phyloP scores from a whole-genome alignment of 2,888 invertebrate genomes.

The Diarsia mendica region DNA sequence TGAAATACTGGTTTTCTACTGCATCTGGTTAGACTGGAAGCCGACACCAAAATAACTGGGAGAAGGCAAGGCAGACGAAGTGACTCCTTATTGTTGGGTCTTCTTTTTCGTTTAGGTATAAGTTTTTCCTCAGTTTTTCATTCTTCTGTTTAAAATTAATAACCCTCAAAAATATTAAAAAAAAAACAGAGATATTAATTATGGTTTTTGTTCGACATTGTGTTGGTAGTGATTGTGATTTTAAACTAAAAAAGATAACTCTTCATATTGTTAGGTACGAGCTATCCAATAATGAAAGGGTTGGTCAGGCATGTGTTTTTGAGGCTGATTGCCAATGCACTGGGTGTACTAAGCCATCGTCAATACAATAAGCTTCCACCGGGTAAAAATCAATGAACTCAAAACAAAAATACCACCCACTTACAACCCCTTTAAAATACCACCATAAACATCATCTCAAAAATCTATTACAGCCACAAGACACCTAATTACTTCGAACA shows the following conservation, averaged over 20 bases:
- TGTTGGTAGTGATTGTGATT: too few relatives aligned
- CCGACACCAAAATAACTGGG: too few relatives aligned
- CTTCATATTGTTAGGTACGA: too few relatives aligned
- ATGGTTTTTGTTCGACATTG: too few relatives aligned
- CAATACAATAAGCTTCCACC: background rate
- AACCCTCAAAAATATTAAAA: background rate
- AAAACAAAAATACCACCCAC: slow-evolving; percentile 1
- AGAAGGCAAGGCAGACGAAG: too few relatives aligned
- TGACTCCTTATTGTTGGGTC: background rate
- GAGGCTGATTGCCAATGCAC: too few relatives aligned
- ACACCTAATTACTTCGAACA: slow-evolving; percentile 40
- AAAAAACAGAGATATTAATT: background rate
- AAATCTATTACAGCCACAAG: slow-evolving; percentile 12
- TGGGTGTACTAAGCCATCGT: background rate
- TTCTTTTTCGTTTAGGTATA: background rate
- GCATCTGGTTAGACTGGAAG: too few relatives aligned
- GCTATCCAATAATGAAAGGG: background rate
- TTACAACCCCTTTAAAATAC: slow-evolving; percentile 10
- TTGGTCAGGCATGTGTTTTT: too few relatives aligned
- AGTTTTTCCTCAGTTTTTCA: too few relatives aligned
- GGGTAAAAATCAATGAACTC: background rate
- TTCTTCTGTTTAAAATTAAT: background rate
- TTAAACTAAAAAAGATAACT: too few relatives aligned
- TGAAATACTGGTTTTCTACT: too few relatives aligned
- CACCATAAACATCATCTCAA: slow-evolving; percentile 22